Evolutionary conservation across 2,888 invertebrate genomes (phyloP).

Genomic region (Fragum fragum): DNA sequence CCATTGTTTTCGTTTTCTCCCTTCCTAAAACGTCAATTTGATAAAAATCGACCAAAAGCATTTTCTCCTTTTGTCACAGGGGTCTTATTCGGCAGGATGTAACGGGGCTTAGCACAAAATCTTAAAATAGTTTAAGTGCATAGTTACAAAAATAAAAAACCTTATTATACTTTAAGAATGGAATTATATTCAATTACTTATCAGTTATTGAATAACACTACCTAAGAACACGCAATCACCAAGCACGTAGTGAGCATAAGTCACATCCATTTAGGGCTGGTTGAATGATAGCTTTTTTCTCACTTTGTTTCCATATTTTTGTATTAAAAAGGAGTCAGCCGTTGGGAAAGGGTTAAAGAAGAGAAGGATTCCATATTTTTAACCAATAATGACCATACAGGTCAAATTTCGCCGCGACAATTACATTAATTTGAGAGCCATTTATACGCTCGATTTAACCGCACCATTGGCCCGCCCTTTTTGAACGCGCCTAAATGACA

Average conservation of each 20-base stretch:
- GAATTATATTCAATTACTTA: not conserved
- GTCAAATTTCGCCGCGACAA: constrained; percentile 2
- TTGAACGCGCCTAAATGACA: no score
- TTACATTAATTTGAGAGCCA: not conserved
- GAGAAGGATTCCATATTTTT: constrained; percentile 6
- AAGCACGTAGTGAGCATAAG: no score
- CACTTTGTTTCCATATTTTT: constrained; percentile 2
- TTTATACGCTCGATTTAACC: no score
- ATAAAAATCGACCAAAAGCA: no score
- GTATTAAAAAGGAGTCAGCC: constrained; percentile 2
- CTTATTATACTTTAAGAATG: no score
- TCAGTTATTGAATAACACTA: not conserved
- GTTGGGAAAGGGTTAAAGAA: constrained; percentile 2
- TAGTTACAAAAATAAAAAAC: no score
- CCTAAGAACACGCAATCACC: not conserved
- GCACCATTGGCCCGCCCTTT: no score
- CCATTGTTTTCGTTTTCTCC: no score
- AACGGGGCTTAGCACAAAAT: not conserved
- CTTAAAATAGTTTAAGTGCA: not conserved
- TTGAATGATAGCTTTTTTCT: not conserved
- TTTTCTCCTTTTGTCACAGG: no score
- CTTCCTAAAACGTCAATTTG: no score
- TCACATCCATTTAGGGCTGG: no score
- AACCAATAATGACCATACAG: constrained; percentile 1
- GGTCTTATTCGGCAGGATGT: no score